Percentiles rank a stretch among this genome's conserved stretches.
phyloP scores from a whole-genome alignment of 2,888 invertebrate species.

The Apodemia mormo region DNA sequence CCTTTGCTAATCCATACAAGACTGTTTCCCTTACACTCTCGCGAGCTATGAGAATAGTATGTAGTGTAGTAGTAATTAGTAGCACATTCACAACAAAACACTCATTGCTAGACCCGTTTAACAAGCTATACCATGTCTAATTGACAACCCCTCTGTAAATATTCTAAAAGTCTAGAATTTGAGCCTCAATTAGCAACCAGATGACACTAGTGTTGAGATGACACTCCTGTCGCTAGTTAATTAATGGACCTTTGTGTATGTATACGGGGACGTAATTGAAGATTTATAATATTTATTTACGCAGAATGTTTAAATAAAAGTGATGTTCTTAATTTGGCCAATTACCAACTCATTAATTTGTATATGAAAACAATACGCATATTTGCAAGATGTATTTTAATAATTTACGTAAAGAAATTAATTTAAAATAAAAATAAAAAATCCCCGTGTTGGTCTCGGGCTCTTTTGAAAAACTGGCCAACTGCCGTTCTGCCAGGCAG shows the following conservation, averaged over 20 bases:
- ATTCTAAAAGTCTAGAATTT: conserved; percentile 26
- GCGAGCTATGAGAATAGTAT: not conserved
- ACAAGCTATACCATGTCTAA: conserved; percentile 18
- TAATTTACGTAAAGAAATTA: too few relatives aligned
- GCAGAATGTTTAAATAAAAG: not conserved
- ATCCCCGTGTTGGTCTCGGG: too few relatives aligned
- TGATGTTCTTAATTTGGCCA: too few relatives aligned
- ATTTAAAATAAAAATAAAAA: too few relatives aligned
- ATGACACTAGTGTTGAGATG: conserved; percentile 19
- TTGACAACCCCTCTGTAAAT: conserved; percentile 25
- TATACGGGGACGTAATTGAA: conserved; percentile 8
- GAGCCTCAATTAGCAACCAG: conserved; percentile 23
- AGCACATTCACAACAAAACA: conserved; percentile 17
- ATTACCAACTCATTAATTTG: too few relatives aligned
- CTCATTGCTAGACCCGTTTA: conserved; percentile 8
- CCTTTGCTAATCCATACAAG: too few relatives aligned
- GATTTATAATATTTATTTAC: conserved; percentile 14
- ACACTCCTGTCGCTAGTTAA: conserved; percentile 23
- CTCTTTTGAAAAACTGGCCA: too few relatives aligned
- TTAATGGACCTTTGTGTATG: conserved; percentile 14
- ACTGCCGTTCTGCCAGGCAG: too few relatives aligned
- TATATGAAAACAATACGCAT: too few relatives aligned
- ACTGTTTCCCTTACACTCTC: conserved; percentile 1
- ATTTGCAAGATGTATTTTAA: too few relatives aligned
- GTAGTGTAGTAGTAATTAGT: conserved; percentile 16